Conservation (phyloP, 2,888 invertebrate species). For the Lasius platythorax region DNA sequence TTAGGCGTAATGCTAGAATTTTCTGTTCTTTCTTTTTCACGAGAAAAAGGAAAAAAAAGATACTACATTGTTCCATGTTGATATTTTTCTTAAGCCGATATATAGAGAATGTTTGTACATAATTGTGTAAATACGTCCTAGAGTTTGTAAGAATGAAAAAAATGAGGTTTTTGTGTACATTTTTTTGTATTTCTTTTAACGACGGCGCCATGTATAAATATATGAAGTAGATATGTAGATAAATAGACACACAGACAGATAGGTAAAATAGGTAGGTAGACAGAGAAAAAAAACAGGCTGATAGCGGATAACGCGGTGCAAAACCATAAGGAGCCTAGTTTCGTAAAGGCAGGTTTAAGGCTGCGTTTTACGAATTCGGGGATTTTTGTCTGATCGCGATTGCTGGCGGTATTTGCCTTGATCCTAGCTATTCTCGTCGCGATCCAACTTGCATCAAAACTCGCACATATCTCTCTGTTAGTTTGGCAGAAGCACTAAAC, state of each 20-base stretch:
- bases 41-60: conserved; percentile 63
- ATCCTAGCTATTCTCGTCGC: conserved; percentile 36
- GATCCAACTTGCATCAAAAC: neutral
- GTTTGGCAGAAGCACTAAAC: neutral
- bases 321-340: conserved; percentile 59
- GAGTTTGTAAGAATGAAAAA: conserved; percentile 81
- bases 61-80: conserved; percentile 77
- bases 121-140: conserved; percentile 84
- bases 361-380: conserved; percentile 62
- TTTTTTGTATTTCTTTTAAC: conserved; percentile 83
- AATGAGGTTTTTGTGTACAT: conserved; percentile 82
- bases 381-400: conserved; percentile 61
- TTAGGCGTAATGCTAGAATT: conserved; percentile 64
- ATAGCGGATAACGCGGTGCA: conserved; percentile 36
- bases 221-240: conserved; percentile 57
- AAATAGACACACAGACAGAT: conserved; percentile 7
- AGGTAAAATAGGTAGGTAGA: conserved; percentile 27
- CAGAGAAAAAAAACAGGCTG: conserved; percentile 6
- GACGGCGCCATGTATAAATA: conserved; percentile 71
- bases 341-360: conserved; percentile 58
- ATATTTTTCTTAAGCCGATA: conserved; percentile 80
- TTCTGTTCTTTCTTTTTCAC: conserved; percentile 63
- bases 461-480: conserved; percentile 36
- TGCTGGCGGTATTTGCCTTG: conserved; percentile 81
- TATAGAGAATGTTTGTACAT: conserved; percentile 80